These are phyloP conservation scores for Monochamus alternatus DNA, from an alignment of 2,888 invertebrate genomes.

Conservation along the genomic window DNA sequence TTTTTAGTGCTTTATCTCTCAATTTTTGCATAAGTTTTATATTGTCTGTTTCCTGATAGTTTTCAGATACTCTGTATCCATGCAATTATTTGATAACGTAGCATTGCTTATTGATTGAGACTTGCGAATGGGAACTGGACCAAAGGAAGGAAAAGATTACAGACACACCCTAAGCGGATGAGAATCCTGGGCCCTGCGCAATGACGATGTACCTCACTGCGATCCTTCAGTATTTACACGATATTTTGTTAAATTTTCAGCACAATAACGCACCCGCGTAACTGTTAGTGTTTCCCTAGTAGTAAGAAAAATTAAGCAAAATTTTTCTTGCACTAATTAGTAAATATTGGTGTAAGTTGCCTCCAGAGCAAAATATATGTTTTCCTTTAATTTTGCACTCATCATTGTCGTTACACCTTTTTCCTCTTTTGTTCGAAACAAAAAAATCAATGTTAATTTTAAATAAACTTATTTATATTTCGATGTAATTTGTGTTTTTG, in stretches of 20 bases:
- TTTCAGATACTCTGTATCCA: too few species aligned
- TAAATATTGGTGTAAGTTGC: constrained; percentile 67
- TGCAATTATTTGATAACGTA: too few species aligned
- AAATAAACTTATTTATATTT: constrained; percentile 55
- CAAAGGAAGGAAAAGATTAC: constrained; percentile 58
- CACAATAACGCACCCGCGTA: constrained; percentile 43
- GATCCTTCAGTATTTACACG: constrained; percentile 53
- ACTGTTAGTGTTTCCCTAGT: constrained; percentile 47
- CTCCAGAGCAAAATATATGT: constrained; percentile 50
- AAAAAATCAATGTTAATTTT: constrained; percentile 52
- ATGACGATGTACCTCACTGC: constrained; percentile 5
- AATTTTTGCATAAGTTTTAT: too few species aligned
- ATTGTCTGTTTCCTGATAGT: too few species aligned
- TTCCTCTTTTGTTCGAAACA: constrained; percentile 46
- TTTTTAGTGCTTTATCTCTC: too few species aligned
- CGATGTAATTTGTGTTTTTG: constrained; percentile 55
- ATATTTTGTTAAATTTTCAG: constrained; percentile 54
- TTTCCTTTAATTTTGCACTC: constrained; percentile 65
- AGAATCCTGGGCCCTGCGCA: constrained; percentile 36
- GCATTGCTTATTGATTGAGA: neutral
- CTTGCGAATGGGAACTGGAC: constrained; percentile 56
- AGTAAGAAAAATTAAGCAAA: constrained; percentile 62
- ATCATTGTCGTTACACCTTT: constrained; percentile 64
- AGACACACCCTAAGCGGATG: constrained; percentile 50
- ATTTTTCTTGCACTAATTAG: constrained; percentile 66